These are phyloP conservation scores for Falco biarmicus DNA, from an alignment of 2,797 vertebrate genomes.

Conservation along the genomic window DNA sequence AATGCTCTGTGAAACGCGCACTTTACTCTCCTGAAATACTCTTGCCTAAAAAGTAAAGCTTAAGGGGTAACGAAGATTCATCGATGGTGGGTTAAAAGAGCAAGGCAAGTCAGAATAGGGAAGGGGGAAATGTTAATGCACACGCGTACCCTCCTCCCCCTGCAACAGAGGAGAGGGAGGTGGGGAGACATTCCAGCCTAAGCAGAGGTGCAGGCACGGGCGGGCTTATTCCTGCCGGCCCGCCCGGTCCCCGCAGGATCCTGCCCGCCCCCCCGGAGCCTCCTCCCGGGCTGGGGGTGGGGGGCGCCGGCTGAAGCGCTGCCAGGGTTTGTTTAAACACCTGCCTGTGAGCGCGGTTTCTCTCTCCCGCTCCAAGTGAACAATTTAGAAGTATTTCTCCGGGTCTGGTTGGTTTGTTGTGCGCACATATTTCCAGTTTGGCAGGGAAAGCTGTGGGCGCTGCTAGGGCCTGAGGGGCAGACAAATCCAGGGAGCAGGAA, in stretches of 20 bases:
- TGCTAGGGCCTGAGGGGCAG: not conserved
- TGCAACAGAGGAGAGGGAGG: not conserved
- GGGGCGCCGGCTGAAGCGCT: not conserved
- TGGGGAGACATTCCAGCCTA: not conserved
- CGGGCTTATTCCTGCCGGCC: not conserved
- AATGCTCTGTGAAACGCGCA: not conserved
- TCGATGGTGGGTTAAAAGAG: not conserved
- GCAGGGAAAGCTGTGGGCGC: not conserved
- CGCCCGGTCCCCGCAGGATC: not conserved
- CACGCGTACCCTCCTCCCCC: not conserved
- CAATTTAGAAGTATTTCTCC: fast-evolving
- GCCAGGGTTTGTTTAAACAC: not conserved
- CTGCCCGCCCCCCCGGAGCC: not conserved
- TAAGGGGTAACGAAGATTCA: not conserved
- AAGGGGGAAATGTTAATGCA: not conserved
- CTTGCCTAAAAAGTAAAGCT: not conserved
- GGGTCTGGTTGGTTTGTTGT: not conserved
- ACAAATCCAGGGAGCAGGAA: not conserved
- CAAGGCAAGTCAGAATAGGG: not conserved
- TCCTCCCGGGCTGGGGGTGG: not conserved
- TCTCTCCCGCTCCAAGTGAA: not conserved
- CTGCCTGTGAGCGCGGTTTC: not conserved
- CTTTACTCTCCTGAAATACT: not conserved
- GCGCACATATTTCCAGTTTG: not conserved
- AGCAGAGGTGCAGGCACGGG: not conserved